A percentile compares a stretch with the other conserved stretches of the same genome.
phyloP scores from a whole-genome alignment of 30 jellyfish, hydroid and myxozoan species.

The Aurelia coerulea region DNA sequence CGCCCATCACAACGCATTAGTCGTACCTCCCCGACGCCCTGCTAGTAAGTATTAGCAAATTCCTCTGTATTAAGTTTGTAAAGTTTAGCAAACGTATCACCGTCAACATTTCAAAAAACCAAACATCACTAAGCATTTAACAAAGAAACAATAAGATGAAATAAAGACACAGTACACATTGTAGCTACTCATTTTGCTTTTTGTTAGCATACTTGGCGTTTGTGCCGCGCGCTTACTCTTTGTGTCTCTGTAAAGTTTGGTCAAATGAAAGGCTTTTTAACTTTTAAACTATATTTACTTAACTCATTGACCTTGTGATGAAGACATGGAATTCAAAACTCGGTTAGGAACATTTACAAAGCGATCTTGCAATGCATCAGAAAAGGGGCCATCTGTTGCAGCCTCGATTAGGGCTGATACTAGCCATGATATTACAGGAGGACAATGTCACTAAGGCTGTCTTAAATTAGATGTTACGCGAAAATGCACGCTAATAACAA shows the following conservation, averaged over 20 bases:
- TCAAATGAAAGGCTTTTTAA: slow-evolving; percentile 15
- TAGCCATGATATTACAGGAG: too few species aligned
- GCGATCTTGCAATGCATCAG: too few species aligned
- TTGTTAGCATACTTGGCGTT: slow-evolving; percentile 8
- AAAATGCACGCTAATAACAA: too few species aligned
- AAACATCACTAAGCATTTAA: not conserved
- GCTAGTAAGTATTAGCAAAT: not conserved
- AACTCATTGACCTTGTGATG: slow-evolving; percentile 18
- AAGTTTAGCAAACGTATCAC: not conserved
- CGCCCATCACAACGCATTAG: too few species aligned
- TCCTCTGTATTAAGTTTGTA: slow-evolving; percentile 13
- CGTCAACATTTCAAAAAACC: slow-evolving; percentile 10
- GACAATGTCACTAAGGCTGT: too few species aligned
- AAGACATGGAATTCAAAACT: not conserved
- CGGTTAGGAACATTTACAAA: too few species aligned
- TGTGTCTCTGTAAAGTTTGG: slow-evolving; percentile 47
- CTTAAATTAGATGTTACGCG: too few species aligned
- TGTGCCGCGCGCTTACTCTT: slow-evolving; percentile 10
- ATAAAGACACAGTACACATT: too few species aligned
- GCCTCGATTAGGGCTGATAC: too few species aligned
- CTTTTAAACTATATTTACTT: slow-evolving; percentile 4
- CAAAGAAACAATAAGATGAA: not conserved
- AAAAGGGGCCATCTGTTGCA: too few species aligned
- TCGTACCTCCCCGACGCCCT: too few species aligned
- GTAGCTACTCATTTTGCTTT: not conserved